Evolutionary conservation across 1,140 invertebrate genomes (phyloP).

Genomic region (Helicorthomorpha holstii): DNA sequence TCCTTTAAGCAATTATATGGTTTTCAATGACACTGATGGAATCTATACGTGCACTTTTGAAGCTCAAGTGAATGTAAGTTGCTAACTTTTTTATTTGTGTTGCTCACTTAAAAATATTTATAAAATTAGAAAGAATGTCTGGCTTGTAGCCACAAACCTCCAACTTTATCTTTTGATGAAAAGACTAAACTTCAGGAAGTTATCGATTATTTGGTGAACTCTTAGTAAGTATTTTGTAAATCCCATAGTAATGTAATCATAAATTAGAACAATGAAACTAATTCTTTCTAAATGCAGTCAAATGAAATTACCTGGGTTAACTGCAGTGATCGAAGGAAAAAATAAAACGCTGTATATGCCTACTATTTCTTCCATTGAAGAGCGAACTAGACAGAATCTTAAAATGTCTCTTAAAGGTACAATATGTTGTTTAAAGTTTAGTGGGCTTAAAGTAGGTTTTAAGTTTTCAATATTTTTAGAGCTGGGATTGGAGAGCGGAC

Average conservation of each 20-base stretch:
- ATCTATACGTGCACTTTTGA: slow-evolving; percentile 92
- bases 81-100: not conserved
- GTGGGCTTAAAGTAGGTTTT: slow-evolving; percentile 12
- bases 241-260: too few species aligned
- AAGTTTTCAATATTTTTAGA: too few species aligned
- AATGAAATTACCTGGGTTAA: slow-evolving; percentile 52
- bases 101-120: not conserved
- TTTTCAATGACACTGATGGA: slow-evolving; percentile 90
- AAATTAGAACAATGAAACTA: too few species aligned
- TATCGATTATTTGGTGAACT: slow-evolving; percentile 57
- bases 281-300: slow-evolving; percentile 27
- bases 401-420: slow-evolving; percentile 53
- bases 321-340: slow-evolving; percentile 58
- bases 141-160: slow-evolving; percentile 62
- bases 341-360: slow-evolving; percentile 86
- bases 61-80: slow-evolving; percentile 52
- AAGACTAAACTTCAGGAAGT: slow-evolving; percentile 59
- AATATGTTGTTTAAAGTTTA: not conserved
- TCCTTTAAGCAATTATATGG: slow-evolving; percentile 89
- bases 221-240: too few species aligned
- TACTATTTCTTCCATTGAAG: slow-evolving; percentile 70
- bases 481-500: slow-evolving; percentile 59
- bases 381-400: slow-evolving; percentile 60
- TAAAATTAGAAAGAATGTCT: slow-evolving; percentile 52
- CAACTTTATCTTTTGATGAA: slow-evolving; percentile 48